phyloP scores from a whole-genome alignment of 35 echinoderm and acorn worm genomes.

The Lytechinus pictus region DNA sequence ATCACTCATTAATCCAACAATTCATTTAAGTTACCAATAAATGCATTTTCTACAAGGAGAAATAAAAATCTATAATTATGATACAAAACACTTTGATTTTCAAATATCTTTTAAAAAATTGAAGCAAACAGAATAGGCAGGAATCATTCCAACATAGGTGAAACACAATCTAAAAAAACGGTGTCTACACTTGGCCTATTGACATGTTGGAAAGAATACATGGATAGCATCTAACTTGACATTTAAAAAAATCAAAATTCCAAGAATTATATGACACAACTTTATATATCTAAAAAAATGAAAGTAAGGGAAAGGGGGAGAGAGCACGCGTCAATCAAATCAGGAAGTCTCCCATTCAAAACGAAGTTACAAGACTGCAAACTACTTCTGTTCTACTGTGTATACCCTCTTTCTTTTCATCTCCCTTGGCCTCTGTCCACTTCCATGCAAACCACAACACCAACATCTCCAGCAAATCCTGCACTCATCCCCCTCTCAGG shows the following conservation, averaged over 20 bases:
- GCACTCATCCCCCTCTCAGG: background rate
- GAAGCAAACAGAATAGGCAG: background rate
- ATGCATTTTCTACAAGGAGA: background rate
- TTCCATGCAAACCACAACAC: background rate
- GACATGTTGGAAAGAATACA: background rate
- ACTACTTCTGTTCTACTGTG: background rate
- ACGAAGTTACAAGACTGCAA: background rate
- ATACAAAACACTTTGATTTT: too few relatives aligned
- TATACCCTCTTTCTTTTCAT: background rate
- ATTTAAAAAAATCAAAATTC: background rate
- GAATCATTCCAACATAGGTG: background rate
- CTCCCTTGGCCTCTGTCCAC: background rate
- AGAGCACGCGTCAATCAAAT: background rate
- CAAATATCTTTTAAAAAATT: background rate
- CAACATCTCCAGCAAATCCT: slow-evolving; percentile 1
- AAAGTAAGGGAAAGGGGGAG: background rate
- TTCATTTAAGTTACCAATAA: background rate
- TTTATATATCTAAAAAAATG: background rate
- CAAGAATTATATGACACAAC: background rate
- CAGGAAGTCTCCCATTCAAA: background rate
- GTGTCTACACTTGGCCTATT: background rate
- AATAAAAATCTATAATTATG: background rate
- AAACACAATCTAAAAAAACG: background rate
- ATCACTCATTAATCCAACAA: background rate
- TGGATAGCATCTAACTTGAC: background rate